A percentile compares a stretch with the other conserved stretches of the same genome.
phyloP scores from a whole-genome alignment of 1,140 invertebrate genomes.

The Neocloeon triangulifer region DNA sequence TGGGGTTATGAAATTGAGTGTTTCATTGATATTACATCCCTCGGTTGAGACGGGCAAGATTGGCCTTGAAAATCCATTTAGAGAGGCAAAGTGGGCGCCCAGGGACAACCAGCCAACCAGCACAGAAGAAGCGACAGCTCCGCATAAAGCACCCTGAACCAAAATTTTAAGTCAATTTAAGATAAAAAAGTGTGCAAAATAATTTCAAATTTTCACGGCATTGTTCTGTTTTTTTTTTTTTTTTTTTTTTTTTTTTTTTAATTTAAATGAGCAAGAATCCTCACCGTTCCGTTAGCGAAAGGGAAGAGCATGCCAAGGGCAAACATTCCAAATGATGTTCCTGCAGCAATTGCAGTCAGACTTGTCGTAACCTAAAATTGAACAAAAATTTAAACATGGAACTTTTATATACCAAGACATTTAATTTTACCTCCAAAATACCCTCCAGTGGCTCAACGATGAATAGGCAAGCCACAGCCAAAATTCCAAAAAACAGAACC shows the following conservation, averaged over 20 bases:
- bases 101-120: slow-evolving; percentile 28
- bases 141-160: slow-evolving; percentile 27
- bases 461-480: slow-evolving; percentile 38
- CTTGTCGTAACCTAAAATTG: slow-evolving; percentile 48
- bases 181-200: no score
- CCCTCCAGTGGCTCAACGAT: slow-evolving; percentile 47
- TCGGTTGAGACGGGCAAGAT: no score
- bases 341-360: slow-evolving; percentile 58
- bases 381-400: no score
- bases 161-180: no score
- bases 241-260: no score
- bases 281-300: slow-evolving; percentile 40
- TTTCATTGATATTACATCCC: no score
- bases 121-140: slow-evolving; percentile 27
- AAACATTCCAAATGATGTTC: slow-evolving; percentile 66
- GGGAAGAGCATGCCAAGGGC: slow-evolving; percentile 65
- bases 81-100: slow-evolving; percentile 24
- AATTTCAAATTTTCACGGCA: no score
- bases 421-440: slow-evolving; percentile 46
- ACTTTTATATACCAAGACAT: no score
- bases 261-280: background rate
- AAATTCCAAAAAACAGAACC: slow-evolving; percentile 32
- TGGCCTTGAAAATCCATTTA: no score
- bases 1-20: background rate
- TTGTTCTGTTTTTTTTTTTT: no score